phyloP scores from a whole-genome alignment of 2,888 invertebrate species.

The Eupithecia inturbata region DNA sequence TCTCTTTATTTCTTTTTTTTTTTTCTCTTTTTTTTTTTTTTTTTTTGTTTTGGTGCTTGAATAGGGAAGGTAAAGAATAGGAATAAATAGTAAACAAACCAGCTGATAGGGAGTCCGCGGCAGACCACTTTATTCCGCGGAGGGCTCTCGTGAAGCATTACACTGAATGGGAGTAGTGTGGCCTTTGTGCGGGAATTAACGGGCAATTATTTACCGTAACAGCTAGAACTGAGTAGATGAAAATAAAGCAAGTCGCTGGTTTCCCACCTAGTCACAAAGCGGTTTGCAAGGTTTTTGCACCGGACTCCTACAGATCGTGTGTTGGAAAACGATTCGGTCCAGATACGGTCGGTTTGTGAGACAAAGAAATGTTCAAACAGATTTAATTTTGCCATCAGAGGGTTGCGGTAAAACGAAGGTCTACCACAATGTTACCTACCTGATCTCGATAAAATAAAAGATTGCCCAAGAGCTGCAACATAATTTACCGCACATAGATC shows the following conservation, averaged over 20 bases:
- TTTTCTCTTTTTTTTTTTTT: too few species aligned
- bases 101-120: constrained; percentile 50
- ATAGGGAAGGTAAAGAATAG: constrained; percentile 36
- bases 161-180: constrained; percentile 38
- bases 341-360: background rate
- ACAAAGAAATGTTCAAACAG: background rate
- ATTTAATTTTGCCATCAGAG: background rate
- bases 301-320: background rate
- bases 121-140: constrained; percentile 52
- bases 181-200: constrained; percentile 30
- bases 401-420: background rate
- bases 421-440: background rate
- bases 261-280: background rate
- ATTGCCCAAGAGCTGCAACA: background rate
- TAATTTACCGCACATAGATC: too few species aligned
- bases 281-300: background rate
- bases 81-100: constrained; percentile 38
- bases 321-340: background rate
- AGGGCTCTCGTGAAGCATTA: constrained; percentile 43
- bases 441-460: background rate
- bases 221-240: background rate
- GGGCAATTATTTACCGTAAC: constrained; percentile 24
- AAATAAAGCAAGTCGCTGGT: background rate
- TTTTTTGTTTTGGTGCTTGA: background rate
- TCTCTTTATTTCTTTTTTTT: too few species aligned